Conservation (phyloP, 2,113 vertebrate species). For the Gadus macrocephalus region DNA sequence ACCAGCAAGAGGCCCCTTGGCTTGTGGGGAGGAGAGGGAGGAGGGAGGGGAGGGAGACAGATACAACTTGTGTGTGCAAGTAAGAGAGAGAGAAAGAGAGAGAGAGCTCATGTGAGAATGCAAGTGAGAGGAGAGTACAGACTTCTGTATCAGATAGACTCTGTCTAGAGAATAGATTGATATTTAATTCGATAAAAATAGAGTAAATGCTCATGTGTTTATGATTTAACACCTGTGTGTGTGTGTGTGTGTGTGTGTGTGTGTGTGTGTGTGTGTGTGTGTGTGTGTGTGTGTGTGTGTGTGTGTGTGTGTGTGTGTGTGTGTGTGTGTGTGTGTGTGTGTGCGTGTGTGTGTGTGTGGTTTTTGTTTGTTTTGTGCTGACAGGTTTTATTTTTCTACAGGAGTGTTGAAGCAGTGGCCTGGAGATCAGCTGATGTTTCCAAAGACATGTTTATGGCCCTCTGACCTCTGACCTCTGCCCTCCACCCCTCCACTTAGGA, state of each 20-base stretch:
- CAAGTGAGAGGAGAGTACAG: too few species aligned
- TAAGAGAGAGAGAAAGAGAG: constrained; percentile 16
- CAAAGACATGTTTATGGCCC: constrained; percentile 64
- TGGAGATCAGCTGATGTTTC: constrained; percentile 58
- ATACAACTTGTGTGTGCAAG: constrained; percentile 21
- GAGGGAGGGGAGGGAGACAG: constrained; percentile 1
- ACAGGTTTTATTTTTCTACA: neutral
- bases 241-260: too few species aligned
- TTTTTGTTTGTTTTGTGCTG: constrained; percentile 29
- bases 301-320: too few species aligned
- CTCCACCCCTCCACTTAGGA: constrained; percentile 54
- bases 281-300: too few species aligned
- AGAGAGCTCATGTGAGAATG: neutral
- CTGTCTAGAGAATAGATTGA: neutral
- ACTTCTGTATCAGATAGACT: neutral
- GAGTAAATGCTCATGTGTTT: too few species aligned
- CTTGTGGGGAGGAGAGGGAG: constrained; percentile 32
- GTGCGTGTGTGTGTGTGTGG: too few species aligned
- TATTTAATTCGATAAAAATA: neutral
- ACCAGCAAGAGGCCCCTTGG: constrained; percentile 48
- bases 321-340: too few species aligned
- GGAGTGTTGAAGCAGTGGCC: constrained; percentile 20
- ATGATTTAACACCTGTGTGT: too few species aligned
- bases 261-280: too few species aligned
- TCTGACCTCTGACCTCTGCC: constrained; percentile 13